These are phyloP conservation scores for Zophobas morio DNA, from an alignment of 1,140 invertebrate genomes.

Conservation along the genomic window DNA sequence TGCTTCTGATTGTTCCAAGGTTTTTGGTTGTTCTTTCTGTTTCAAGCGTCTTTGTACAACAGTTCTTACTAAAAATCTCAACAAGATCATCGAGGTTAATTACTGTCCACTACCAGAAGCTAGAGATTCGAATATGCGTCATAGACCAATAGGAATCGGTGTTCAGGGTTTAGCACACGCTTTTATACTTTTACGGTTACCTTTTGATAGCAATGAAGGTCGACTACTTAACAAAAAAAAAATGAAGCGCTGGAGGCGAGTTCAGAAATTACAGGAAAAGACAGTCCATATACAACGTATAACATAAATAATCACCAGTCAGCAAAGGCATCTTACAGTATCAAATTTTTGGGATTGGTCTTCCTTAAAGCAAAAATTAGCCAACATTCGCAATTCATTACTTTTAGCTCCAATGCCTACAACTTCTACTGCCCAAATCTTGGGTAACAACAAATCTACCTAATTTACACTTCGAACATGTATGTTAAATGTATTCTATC, in stretches of 20 bases:
- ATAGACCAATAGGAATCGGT: too few species aligned
- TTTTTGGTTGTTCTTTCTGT: conserved; percentile 70
- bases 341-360: conserved; percentile 92
- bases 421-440: conserved; percentile 72
- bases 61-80: conserved; percentile 81
- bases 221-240: conserved; percentile 93
- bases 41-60: conserved; percentile 79
- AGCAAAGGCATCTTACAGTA: conserved; percentile 98
- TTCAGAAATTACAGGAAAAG: conserved; percentile 92
- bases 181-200: conserved; percentile 95
- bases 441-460: conserved; percentile 99
- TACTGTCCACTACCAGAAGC: conserved; percentile 96
- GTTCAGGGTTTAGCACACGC: conserved; percentile 81
- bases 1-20: conserved; percentile 98
- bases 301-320: conserved; percentile 83
- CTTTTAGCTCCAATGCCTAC: conserved; percentile 66
- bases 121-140: conserved; percentile 86
- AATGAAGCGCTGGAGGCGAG: conserved; percentile 94
- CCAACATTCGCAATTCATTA: conserved; percentile 92
- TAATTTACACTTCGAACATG: conserved; percentile 98
- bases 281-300: conserved; percentile 94
- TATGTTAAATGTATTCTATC: conserved; percentile 95
- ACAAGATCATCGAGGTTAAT: conserved; percentile 81
- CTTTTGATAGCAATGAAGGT: conserved; percentile 92
- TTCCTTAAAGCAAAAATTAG: conserved; percentile 89